Base-by-base conservation (phyloP, 1,140 invertebrate species). In the Zaprionus gabonicus region DNA sequence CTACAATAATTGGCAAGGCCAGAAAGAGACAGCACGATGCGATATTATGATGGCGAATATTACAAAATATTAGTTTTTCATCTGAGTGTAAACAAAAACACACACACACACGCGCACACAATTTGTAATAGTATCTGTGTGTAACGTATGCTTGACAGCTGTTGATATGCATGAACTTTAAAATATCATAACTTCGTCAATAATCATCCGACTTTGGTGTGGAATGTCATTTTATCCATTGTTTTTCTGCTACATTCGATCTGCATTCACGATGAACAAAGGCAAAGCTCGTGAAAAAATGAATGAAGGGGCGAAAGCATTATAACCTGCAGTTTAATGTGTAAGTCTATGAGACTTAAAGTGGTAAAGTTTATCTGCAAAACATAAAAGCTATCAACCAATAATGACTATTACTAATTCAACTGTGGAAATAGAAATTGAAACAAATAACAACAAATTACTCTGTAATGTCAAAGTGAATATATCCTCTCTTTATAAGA, bases 131-230 rank as follows among this genome's bases (percentile, higher is more conserved):
- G 51, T 56, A 12, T 41, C 28, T 7, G n/a, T 60, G 15, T n/a
- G 56, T 64, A n/a, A 31, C 44, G 20, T 63, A 27, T 62, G 46
- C 15, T 58, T 60, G 66, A 49, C 56, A 68, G 36, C 41, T 59
- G 17, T 57, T 58, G n/a, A 23, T 51, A 23, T 51, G 20, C 46
- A 4, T 25, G 20, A 20, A 20, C 20, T 20, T 20, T 20, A 20
- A 20, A 20, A 20, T 20, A 20, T 20, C 20, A 20, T 20, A 20
- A 1, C 20, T 20, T 20, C 20, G 20, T 20, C 20, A 20, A 20
- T 20, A 20, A 20, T 20, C 20, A 20, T 20, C 20, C 20, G 20
- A 20, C 20, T 20, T 20, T 20, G 20, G 20, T 20, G 20, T 20
- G 20, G 20, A 20, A 20, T 20, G 20, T 20, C 20, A 20, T 20